Evolutionary conservation across 2,113 vertebrate genomes (phyloP).

Genomic region (Marmota flaviventris): DNA sequence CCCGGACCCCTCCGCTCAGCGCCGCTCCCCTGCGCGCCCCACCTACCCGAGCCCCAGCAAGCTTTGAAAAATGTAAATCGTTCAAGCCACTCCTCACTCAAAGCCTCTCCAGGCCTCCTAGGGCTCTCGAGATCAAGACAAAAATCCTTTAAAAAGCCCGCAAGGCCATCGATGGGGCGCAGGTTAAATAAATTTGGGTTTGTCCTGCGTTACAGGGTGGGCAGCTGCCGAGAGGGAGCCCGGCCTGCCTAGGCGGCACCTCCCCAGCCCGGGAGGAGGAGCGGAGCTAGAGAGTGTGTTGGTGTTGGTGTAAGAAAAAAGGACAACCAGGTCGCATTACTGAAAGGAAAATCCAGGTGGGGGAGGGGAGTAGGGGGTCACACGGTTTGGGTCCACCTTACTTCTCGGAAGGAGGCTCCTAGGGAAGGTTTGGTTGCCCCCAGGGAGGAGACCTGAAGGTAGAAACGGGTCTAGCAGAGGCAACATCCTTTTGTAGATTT

Average conservation of each 20-base stretch:
- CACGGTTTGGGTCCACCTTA: rapidly evolving
- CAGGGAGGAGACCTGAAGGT: background rate
- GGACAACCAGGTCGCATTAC: background rate
- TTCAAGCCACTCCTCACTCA: slow-evolving; percentile 36
- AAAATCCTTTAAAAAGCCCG: slow-evolving; percentile 58
- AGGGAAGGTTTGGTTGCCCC: background rate
- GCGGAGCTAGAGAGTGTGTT: background rate
- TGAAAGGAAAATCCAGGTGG: background rate
- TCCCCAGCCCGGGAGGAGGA: rapidly evolving
- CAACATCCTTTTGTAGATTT: background rate
- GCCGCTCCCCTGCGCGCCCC: rapidly evolving
- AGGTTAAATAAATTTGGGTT: slow-evolving; percentile 52
- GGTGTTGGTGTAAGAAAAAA: background rate
- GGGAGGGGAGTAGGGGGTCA: rapidly evolving
- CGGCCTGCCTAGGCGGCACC: background rate
- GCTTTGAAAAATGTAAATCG: slow-evolving; percentile 57
- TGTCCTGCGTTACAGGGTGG: background rate
- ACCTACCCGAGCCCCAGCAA: background rate
- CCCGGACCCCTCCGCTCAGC: background rate
- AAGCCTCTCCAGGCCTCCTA: slow-evolving; percentile 50
- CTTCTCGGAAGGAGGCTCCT: background rate
- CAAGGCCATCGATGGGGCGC: background rate
- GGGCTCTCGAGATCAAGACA: slow-evolving; percentile 65
- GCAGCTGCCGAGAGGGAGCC: background rate
- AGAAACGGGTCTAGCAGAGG: background rate